These are phyloP conservation scores for Carduelis carduelis DNA, from an alignment of 2,797 vertebrate species.

Conservation along the genomic window DNA sequence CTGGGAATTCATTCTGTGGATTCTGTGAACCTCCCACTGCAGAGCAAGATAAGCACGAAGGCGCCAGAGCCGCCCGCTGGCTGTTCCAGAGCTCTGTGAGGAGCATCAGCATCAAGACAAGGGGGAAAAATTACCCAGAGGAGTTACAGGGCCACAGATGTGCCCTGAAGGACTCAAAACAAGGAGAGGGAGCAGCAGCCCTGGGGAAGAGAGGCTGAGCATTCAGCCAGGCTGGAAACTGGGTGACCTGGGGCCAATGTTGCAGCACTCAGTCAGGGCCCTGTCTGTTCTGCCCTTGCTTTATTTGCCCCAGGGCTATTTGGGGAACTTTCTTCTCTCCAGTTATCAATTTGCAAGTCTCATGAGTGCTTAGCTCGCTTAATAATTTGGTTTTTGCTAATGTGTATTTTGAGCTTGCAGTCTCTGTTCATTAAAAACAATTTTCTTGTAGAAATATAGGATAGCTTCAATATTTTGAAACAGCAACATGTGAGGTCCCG, in stretches of 20 bases:
- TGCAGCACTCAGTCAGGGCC: conserved; percentile 1
- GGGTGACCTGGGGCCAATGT: not conserved
- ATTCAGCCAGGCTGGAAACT: not conserved
- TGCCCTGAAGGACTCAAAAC: not conserved
- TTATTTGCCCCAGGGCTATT: not conserved
- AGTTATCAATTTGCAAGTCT: conserved; percentile 52
- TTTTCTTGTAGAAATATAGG: not conserved
- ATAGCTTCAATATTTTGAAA: not conserved
- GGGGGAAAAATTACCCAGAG: not conserved
- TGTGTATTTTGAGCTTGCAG: not conserved
- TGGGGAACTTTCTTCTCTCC: not conserved
- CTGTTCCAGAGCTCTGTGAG: not conserved
- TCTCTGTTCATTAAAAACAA: not conserved
- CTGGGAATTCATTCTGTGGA: not conserved
- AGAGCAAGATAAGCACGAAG: not conserved
- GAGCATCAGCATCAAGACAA: not conserved
- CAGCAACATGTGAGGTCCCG: not conserved
- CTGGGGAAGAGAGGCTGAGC: not conserved
- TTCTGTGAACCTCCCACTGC: not conserved
- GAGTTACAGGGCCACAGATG: not conserved
- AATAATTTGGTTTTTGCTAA: conserved; percentile 7
- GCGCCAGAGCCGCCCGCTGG: fast-evolving
- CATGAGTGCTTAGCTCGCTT: not conserved
- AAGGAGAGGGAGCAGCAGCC: not conserved
- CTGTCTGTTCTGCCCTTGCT: conserved; percentile 8